These are phyloP conservation scores for Tenthredo mesomela DNA, from an alignment of 2,888 invertebrate genomes.

Conservation along the genomic window DNA sequence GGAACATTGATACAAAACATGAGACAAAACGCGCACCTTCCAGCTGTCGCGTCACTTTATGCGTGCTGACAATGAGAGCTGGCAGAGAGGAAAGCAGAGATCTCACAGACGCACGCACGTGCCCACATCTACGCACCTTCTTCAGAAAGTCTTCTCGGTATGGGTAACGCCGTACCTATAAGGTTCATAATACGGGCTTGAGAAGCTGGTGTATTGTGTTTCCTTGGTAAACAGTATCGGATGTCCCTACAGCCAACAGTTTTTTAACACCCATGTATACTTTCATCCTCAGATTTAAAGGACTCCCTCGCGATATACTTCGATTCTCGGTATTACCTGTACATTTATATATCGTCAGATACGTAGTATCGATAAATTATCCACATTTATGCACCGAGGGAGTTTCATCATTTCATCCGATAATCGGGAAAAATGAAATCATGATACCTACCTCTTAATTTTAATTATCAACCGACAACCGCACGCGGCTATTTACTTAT, in stretches of 20 bases:
- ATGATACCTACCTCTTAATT: not conserved
- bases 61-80: conserved; percentile 54
- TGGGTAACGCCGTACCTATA: not conserved
- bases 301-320: not conserved
- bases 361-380: not conserved
- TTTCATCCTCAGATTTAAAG: conserved; percentile 37
- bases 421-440: not conserved
- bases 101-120: conserved; percentile 32
- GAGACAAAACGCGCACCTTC: conserved; percentile 62
- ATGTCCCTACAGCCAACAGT: conserved; percentile 31
- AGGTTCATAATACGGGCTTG: conserved; percentile 51
- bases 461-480: not conserved
- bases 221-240: conserved; percentile 64
- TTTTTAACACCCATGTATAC: conserved; percentile 29
- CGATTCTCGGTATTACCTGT: not conserved
- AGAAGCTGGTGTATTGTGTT: conserved; percentile 61
- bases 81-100: conserved; percentile 40
- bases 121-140: conserved; percentile 17
- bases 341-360: not conserved
- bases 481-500: not conserved
- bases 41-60: conserved; percentile 72
- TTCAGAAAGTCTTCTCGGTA: conserved; percentile 1
- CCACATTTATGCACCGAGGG: not conserved
- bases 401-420: not conserved
- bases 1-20: conserved; percentile 44